These are phyloP conservation scores for Diachasma alloeum DNA, from an alignment of 1,140 invertebrate species.

Conservation along the genomic window DNA sequence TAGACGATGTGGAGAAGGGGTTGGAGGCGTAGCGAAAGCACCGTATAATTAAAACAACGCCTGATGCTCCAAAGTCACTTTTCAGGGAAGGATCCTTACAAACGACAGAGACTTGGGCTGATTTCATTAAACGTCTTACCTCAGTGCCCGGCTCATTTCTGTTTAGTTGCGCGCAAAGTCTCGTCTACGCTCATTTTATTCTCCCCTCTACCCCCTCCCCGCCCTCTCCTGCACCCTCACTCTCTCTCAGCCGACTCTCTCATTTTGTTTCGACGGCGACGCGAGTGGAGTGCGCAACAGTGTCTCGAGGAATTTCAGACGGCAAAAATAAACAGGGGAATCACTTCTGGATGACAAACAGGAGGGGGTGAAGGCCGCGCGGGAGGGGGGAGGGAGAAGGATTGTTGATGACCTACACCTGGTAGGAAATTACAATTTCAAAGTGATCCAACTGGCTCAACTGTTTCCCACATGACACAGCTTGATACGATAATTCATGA, in stretches of 20 bases:
- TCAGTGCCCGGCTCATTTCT: slow-evolving; percentile 48
- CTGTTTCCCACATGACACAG: background rate
- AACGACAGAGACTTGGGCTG: slow-evolving; percentile 44
- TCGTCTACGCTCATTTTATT: slow-evolving; percentile 18
- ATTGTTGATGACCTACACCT: no score
- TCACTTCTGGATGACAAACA: no score
- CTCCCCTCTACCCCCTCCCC: background rate
- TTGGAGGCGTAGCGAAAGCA: background rate
- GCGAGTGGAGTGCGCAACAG: no score
- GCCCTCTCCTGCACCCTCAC: background rate
- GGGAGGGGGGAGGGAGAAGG: no score
- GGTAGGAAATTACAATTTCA: background rate
- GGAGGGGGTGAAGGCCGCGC: no score
- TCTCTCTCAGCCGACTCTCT: slow-evolving; percentile 25
- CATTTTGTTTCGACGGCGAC: slow-evolving; percentile 5
- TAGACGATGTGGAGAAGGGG: background rate
- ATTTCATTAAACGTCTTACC: slow-evolving; percentile 63
- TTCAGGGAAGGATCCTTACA: background rate
- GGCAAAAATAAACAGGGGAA: no score
- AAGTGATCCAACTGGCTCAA: background rate
- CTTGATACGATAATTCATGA: background rate
- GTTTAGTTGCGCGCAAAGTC: slow-evolving; percentile 44
- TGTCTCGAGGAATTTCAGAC: no score
- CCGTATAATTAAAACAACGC: background rate
- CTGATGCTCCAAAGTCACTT: background rate